Conservation (phyloP, 2,797 vertebrate genomes). For the Phoebastria nigripes region DNA sequence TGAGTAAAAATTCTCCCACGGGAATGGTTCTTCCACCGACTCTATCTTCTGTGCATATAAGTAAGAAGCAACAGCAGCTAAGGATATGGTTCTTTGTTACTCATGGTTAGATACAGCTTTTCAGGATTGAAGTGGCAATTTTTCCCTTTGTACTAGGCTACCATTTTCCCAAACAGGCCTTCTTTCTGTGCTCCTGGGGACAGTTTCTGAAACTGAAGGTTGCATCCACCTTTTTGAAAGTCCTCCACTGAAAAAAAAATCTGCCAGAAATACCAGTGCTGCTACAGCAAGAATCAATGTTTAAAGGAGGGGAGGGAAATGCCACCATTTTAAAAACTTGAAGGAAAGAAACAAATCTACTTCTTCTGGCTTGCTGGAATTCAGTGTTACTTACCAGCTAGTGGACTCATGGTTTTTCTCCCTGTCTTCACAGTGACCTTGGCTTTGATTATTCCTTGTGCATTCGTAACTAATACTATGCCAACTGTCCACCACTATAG, state of each 20-base stretch:
- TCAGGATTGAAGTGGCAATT: background rate
- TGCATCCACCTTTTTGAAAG: background rate
- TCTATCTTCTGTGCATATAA: background rate
- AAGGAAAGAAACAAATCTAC: background rate
- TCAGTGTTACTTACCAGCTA: background rate
- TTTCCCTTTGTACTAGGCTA: background rate
- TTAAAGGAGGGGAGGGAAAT: background rate
- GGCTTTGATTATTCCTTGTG: background rate
- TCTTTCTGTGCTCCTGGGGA: background rate
- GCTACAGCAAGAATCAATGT: background rate
- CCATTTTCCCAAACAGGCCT: background rate
- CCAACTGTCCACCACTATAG: background rate
- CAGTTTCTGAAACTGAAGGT: background rate
- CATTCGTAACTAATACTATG: background rate
- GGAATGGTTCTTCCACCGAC: background rate
- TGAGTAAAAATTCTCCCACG: background rate
- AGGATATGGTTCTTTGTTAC: background rate
- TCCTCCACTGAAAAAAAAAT: too few relatives aligned
- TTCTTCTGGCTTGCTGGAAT: background rate
- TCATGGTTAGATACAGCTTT: background rate
- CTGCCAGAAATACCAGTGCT: background rate
- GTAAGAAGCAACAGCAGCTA: background rate
- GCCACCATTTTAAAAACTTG: background rate
- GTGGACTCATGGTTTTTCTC: background rate
- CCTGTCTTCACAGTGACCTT: background rate